Percentiles rank a stretch among this genome's conserved stretches.
These are phyloP conservation scores for Thelaira solivaga DNA, from an alignment of 2,888 invertebrate species.

Conservation along the genomic window DNA sequence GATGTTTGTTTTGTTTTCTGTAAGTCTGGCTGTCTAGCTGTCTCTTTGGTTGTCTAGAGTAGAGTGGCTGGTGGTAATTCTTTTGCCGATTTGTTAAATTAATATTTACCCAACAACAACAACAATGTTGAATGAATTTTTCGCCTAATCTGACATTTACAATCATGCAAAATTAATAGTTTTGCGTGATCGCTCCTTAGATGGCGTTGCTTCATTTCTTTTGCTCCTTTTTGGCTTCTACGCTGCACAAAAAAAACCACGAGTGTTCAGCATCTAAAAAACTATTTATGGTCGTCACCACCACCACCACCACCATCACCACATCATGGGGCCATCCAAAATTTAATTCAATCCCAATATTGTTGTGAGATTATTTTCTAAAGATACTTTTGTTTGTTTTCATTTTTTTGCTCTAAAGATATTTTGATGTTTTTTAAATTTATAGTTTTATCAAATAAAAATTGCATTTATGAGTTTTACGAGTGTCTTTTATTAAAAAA, in stretches of 20 bases:
- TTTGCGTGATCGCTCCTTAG: constrained; percentile 62
- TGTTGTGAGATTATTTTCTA: constrained; percentile 30
- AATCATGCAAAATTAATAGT: constrained; percentile 64
- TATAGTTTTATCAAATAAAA: constrained; percentile 57
- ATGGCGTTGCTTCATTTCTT: constrained; percentile 47
- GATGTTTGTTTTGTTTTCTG: neutral
- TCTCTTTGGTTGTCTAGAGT: neutral
- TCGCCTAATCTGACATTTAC: constrained; percentile 62
- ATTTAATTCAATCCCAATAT: constrained; percentile 42
- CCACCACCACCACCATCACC: constrained; percentile 15
- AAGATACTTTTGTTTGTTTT: constrained; percentile 31
- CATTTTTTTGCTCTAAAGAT: constrained; percentile 24
- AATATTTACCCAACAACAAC: constrained; percentile 61
- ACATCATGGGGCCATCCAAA: constrained; percentile 21
- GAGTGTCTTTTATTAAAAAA: too few relatives aligned
- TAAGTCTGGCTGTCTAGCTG: neutral
- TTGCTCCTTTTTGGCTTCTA: constrained; percentile 28
- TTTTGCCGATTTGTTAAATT: constrained; percentile 65
- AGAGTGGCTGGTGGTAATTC: constrained; percentile 52
- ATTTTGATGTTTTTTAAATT: constrained; percentile 55
- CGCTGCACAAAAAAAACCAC: neutral
- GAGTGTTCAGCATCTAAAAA: too few relatives aligned
- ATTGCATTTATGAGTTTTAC: constrained; percentile 56
- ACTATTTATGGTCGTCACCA: constrained; percentile 11
- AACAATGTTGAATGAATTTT: constrained; percentile 60